Conservation (phyloP, 2,888 invertebrate species). For the Parnassius smintheus region DNA sequence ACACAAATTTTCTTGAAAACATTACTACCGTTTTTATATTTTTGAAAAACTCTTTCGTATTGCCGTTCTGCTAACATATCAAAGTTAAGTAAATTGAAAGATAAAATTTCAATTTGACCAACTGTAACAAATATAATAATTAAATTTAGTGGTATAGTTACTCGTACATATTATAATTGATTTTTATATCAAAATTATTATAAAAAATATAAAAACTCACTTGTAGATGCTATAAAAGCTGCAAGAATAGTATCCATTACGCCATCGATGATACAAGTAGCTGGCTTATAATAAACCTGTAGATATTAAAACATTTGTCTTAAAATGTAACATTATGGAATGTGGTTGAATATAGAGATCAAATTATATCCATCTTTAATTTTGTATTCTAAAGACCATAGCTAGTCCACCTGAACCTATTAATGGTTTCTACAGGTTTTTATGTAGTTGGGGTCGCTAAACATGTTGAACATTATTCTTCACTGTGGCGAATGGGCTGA, state of each 20-base stretch:
- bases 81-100: constrained; percentile 69
- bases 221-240: constrained; percentile 68
- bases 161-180: too few species aligned
- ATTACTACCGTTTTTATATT: constrained; percentile 12
- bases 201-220: constrained; percentile 45
- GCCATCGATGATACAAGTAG: constrained; percentile 75
- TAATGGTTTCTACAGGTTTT: too few species aligned
- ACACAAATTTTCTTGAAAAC: constrained; percentile 37
- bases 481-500: too few species aligned
- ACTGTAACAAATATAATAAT: constrained; percentile 50
- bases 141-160: neutral
- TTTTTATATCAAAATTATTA: too few species aligned
- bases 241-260: constrained; percentile 75
- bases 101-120: constrained; percentile 73
- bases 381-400: too few species aligned
- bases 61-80: constrained; percentile 39
- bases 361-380: too few species aligned
- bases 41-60: constrained; percentile 15
- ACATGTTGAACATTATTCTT: too few species aligned
- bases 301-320: constrained; percentile 19
- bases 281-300: constrained; percentile 76
- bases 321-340: too few species aligned
- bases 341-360: too few species aligned
- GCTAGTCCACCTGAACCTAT: too few species aligned
- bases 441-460: too few species aligned